Conservation (phyloP, 2,888 invertebrate species). For the Patella pellucida region DNA sequence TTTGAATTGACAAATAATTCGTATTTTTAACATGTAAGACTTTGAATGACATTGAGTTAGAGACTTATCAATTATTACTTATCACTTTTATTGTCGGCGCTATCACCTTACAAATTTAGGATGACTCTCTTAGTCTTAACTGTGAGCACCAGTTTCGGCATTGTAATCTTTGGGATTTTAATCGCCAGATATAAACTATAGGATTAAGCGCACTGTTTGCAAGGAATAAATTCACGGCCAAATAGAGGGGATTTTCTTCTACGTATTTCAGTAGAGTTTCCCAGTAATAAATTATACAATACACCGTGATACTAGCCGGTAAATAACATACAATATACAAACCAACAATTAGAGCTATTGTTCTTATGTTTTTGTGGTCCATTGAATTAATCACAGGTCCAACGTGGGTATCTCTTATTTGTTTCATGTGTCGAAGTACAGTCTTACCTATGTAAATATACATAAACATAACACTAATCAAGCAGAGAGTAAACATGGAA, state of each 20-base stretch:
- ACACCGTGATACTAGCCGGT: background rate
- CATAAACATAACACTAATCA: background rate
- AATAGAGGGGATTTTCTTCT: background rate
- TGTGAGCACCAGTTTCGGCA: background rate
- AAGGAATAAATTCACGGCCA: background rate
- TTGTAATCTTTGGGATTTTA: background rate
- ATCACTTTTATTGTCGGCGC: no score
- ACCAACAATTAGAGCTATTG: background rate
- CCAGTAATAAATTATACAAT: background rate
- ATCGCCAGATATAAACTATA: slow-evolving; percentile 2
- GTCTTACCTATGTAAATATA: background rate
- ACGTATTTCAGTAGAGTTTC: background rate
- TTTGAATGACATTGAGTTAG: no score
- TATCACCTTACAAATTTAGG: no score
- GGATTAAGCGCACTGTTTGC: background rate
- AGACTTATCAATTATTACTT: no score
- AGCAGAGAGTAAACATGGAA: background rate
- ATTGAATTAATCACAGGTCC: background rate
- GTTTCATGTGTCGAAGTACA: background rate
- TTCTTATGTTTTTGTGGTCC: background rate
- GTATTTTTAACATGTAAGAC: no score
- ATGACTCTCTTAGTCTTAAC: no score
- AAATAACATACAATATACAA: background rate
- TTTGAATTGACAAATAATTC: no score
- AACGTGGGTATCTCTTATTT: background rate